phyloP scores from a whole-genome alignment of 2,888 invertebrate species.

The Tetranychus piercei region DNA sequence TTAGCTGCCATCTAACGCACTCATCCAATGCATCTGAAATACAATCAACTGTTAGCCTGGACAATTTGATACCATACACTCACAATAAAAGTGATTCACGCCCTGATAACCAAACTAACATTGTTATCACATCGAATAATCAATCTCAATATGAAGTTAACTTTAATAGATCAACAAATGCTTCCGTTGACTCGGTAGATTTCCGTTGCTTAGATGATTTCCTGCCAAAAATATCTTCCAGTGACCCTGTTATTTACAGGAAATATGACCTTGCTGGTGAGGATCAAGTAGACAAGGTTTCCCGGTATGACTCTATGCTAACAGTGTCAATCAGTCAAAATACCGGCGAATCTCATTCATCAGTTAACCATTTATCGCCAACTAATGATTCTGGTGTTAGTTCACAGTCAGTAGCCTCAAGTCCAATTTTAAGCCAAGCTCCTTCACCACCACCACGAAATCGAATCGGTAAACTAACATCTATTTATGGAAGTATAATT shows the following conservation, averaged over 20 bases:
- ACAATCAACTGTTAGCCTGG: not conserved
- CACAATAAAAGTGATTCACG: not conserved
- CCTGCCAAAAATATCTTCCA: not conserved
- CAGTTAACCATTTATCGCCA: not conserved
- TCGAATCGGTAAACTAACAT: too few species aligned
- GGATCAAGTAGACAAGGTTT: too few species aligned
- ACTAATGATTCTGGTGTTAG: conserved; percentile 3
- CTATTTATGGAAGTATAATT: too few species aligned
- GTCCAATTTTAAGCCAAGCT: not conserved
- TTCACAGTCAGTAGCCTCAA: conserved; percentile 1
- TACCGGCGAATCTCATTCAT: too few species aligned
- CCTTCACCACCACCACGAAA: not conserved
- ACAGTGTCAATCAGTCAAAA: too few species aligned
- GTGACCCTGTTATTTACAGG: not conserved
- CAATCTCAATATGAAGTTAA: not conserved
- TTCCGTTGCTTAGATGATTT: conserved; percentile 1
- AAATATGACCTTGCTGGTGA: too few species aligned
- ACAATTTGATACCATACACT: not conserved
- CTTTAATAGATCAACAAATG: too few species aligned
- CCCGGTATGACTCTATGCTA: too few species aligned
- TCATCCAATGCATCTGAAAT: not conserved
- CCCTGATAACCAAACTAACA: not conserved
- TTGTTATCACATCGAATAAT: not conserved
- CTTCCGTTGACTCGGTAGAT: not conserved
- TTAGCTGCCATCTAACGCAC: not conserved